phyloP scores from a whole-genome alignment of 2,113 vertebrate genomes.

The Nibea coibor region DNA sequence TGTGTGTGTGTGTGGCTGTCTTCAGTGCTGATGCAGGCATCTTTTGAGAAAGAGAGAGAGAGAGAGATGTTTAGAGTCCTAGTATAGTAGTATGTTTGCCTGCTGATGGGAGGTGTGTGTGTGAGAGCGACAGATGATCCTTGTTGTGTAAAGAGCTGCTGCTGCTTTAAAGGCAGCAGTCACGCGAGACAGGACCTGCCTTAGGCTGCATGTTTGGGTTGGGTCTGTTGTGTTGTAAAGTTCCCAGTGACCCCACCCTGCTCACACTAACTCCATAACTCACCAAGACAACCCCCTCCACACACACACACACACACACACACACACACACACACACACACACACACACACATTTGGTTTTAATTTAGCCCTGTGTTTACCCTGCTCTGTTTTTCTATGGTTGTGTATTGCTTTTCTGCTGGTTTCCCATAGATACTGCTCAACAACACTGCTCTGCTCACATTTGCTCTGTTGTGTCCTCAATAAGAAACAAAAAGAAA shows the following conservation, averaged over 20 bases:
- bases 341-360: conserved; percentile 51
- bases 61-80: too few relatives aligned
- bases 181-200: conserved; percentile 36
- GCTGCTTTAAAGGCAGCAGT: conserved; percentile 63
- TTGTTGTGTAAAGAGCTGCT: not conserved
- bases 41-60: too few relatives aligned
- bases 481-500: not conserved
- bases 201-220: conserved; percentile 43
- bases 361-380: conserved; percentile 48
- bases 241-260: conserved; percentile 45
- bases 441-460: not conserved
- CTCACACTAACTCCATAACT: conserved; percentile 30
- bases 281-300: not conserved
- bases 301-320: conserved; percentile 21
- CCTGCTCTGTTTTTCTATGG: not conserved
- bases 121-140: conserved; percentile 46
- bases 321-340: conserved; percentile 34
- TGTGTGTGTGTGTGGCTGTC: not conserved
- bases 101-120: not conserved
- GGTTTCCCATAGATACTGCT: conserved; percentile 30
- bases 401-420: conserved; percentile 15
- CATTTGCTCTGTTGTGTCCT: not conserved
- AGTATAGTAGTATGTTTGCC: too few relatives aligned
- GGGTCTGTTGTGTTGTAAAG: conserved; percentile 32
- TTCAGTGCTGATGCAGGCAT: too few relatives aligned